Evolutionary conservation across 2,888 invertebrate species (phyloP), one percentile per base, ranked within the genome.

Genomic region (Nebria salina): DNA sequence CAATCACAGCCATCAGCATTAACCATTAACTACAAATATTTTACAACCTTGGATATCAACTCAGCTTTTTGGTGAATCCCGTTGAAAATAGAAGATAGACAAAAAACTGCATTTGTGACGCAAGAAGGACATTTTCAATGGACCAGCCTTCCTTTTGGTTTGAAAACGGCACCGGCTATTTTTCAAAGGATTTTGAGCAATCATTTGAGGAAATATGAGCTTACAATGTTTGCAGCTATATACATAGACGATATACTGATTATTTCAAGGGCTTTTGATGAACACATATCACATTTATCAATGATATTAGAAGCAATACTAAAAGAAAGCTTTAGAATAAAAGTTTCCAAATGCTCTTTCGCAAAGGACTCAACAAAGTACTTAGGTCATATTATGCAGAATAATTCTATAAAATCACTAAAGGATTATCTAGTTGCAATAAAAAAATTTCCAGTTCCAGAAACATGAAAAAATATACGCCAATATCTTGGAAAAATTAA

Each of bases 51-150:
- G 0, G 87, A 87, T 72, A 85, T 87, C 77, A 87, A 87, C 81
- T 87, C 86, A 8, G 87, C 87, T 54, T 88, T 88, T 83, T 88
- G 87, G 87, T 86, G 86, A 15, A 87, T 87, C 6, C 86, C 87
- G 1, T 74, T 86, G 72, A 76, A 83, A 82, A 83, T 86, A 64
- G 78, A 84, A 84, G 87, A 87, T 72, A 84, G 85, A 84, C 41
- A 85, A 41, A 88, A 87, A 43, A 43, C 43, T 9, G 43, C 7
- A 43, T 43, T 43, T 9, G 43, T 43, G 7, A 43, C 43, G 9
- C 43, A 43, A 43, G 43, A 43, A 9, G 43, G 43, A 43, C 43
- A 1, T 43, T 43, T 43, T 43, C 9, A 87, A 80, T 87, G 86
- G 86, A 86, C 85, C 0, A 86, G 86, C 72, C 72, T 87, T 15